Base-by-base conservation (phyloP, 2,888 invertebrate species). In the Balanococcus diminutus region DNA sequence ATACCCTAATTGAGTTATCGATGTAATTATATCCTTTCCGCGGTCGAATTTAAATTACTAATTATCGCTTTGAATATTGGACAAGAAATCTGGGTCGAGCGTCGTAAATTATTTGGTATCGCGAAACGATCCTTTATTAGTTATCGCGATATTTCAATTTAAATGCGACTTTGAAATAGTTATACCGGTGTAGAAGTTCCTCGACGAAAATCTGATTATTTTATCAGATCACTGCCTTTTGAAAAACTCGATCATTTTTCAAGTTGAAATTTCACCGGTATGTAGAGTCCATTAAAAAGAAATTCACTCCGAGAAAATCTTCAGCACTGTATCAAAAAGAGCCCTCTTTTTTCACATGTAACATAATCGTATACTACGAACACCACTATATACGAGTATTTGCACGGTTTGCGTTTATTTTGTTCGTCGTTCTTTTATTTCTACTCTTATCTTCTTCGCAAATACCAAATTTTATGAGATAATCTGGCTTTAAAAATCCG, bases 1-100 rank as follows among this genome's bases (percentile, higher is more conserved):
- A 72, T 25, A 32, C 31, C 31, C 25, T 72, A 72, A 72, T 72
- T 72, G 32, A 72, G 72, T 72, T 72, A 72, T 72, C 25, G 72
- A 32, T 72, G 31, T 72, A 72, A 72, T 72, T 72, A 72, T 72
- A 31, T 16, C 72, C 32, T 72, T 72, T 25, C 25, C n/a, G n/a
- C 72, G 32, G 16, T 72, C 31, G 72, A 72, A 72, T 72, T 31
- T 32, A 31, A 72, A 72, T 31, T 72, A 72, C 72, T 32, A 72
- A 72, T 72, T 72, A 72, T 72, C 31, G 31, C 32, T 72, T 25
- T 61, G 25, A n/a, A n/a, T 61, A 19, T 61, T 61, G 22, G 61
- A 25, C 61, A 25, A 11, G 11, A 25, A 61, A 25, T 61, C 61
- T 61, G 25, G 25, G 61, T 46, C 46, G 46, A 46, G 46, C n/a